Evolutionary conservation across 64 coral and sea anemone species (phyloP).

Genomic region (Stichodactyla helianthus): DNA sequence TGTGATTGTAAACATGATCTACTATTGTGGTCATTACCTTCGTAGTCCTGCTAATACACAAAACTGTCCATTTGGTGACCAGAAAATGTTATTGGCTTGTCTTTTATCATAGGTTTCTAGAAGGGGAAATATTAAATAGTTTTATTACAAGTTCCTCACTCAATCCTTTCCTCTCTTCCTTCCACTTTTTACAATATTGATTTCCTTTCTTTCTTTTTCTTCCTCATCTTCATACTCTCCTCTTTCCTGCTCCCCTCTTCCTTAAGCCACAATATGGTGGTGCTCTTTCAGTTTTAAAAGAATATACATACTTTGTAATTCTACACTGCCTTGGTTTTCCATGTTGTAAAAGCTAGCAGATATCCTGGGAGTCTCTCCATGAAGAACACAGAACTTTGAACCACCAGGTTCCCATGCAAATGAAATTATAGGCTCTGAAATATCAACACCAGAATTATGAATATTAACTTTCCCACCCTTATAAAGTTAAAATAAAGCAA

Average conservation of each 20-base stretch:
- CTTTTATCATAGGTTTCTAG: slow-evolving; percentile 94
- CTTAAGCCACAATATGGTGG: background rate
- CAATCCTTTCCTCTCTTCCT: background rate
- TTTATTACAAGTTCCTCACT: background rate
- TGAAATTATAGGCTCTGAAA: slow-evolving; percentile 76
- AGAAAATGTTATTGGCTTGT: slow-evolving; percentile 93
- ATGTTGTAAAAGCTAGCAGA: slow-evolving; percentile 86
- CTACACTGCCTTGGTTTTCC: slow-evolving; percentile 79
- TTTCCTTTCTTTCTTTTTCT: background rate
- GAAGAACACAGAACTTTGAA: slow-evolving; percentile 85
- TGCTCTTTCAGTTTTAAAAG: background rate
- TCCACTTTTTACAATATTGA: background rate
- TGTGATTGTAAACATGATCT: too few relatives aligned
- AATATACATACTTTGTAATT: slow-evolving; percentile 74
- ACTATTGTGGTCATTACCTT: slow-evolving; percentile 42
- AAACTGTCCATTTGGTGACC: slow-evolving; percentile 97
- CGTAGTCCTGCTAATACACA: slow-evolving; percentile 92
- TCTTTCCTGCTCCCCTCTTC: background rate
- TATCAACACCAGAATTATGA: background rate
- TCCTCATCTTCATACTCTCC: background rate
- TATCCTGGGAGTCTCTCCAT: slow-evolving; percentile 84
- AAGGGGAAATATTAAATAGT: slow-evolving; percentile 1
- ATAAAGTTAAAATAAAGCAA: too few relatives aligned
- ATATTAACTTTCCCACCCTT: too few relatives aligned
- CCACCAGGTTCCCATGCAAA: slow-evolving; percentile 95